phyloP scores from a whole-genome alignment of 1,140 invertebrate species.

The Carcinoscorpius rotundicauda region DNA sequence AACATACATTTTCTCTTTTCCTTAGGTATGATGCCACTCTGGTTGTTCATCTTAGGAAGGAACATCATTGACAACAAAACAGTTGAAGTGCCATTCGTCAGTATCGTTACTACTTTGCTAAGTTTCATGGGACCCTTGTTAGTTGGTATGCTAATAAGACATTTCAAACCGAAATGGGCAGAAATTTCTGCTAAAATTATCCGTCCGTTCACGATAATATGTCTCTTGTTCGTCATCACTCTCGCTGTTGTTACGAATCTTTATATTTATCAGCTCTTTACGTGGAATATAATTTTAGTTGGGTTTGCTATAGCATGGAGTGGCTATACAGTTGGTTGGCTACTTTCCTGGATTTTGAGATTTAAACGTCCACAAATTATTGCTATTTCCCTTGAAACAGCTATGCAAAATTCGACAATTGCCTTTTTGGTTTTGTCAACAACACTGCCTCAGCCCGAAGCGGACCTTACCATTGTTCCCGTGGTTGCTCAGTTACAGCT shows the following conservation, averaged over 20 bases:
- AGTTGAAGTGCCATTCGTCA: slow-evolving; percentile 35
- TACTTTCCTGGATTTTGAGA: slow-evolving; percentile 17
- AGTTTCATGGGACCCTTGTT: slow-evolving; percentile 35
- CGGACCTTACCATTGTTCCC: slow-evolving; percentile 34
- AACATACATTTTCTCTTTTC: too few species aligned
- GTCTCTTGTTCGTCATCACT: slow-evolving; percentile 10
- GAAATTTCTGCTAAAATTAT: slow-evolving; percentile 23
- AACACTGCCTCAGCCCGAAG: slow-evolving; percentile 36
- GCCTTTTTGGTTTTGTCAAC: slow-evolving; percentile 36
- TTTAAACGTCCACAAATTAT: slow-evolving; percentile 29
- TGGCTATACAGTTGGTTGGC: slow-evolving; percentile 39
- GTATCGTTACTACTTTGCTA: slow-evolving; percentile 32
- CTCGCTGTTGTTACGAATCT: slow-evolving; percentile 38
- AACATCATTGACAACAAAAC: slow-evolving; percentile 21
- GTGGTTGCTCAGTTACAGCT: slow-evolving; percentile 29
- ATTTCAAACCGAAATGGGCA: slow-evolving; percentile 24
- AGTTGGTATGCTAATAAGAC: slow-evolving; percentile 31
- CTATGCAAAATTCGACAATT: slow-evolving; percentile 39
- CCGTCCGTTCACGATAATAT: slow-evolving; percentile 31
- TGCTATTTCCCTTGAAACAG: slow-evolving; percentile 41
- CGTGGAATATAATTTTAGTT: slow-evolving; percentile 28
- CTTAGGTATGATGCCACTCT: slow-evolving; percentile 40
- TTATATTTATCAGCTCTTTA: slow-evolving; percentile 39
- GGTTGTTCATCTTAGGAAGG: slow-evolving; percentile 39
- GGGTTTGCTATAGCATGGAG: slow-evolving; percentile 38